Base-by-base conservation (phyloP, 2,888 invertebrate species). In the Aleiodes alternator region DNA sequence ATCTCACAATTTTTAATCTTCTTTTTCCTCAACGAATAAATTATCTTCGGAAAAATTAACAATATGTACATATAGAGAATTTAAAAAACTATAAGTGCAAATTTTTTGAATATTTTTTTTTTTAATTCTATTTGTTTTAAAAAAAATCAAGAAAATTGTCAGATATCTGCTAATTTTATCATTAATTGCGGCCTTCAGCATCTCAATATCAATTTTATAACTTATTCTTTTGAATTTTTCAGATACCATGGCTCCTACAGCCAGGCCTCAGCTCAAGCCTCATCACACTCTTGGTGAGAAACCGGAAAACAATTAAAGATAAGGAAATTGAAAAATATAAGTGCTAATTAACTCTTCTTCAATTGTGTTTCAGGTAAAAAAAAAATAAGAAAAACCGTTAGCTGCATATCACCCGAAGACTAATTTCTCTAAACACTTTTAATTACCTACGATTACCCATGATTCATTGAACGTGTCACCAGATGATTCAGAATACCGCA, bases 201-300 rank as follows among this genome's bases (percentile, higher is more conserved):
- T 12, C 7, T n/a, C 12, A 11, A 61, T 38, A 11, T 29, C 1
- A 3, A 43, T 23, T 0, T 7, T 16, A 5, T 1, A 50, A 29
- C 23, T n/a, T 29, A 59, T 34, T 16, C 50, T 38, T 23, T 16
- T 50, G 34, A 48, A 43, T 64, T 57, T 23, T 57, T 12, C 16
- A 75, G 75, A 16, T 70, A 75, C 31, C 81, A 81, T 8, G 76
- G 81, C 1, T 80, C 82, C 2, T 80, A 81, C 72, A 76, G 80
- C 6, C 82, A 82, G 68, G 77, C 84, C 1, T 82, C 81, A 0
- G 82, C 87, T 7, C 82, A 83, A 57, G 82, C 87, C 29, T 85
- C 85, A 23, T 71, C 80, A 14, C 69, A 72, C 48, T 70, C 79
- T 56, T 85, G 84, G 85, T 84, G 68, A 34, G 38, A 59, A 57